phyloP scores from a whole-genome alignment of 2,113 vertebrate species.

The Malurus elegans region DNA sequence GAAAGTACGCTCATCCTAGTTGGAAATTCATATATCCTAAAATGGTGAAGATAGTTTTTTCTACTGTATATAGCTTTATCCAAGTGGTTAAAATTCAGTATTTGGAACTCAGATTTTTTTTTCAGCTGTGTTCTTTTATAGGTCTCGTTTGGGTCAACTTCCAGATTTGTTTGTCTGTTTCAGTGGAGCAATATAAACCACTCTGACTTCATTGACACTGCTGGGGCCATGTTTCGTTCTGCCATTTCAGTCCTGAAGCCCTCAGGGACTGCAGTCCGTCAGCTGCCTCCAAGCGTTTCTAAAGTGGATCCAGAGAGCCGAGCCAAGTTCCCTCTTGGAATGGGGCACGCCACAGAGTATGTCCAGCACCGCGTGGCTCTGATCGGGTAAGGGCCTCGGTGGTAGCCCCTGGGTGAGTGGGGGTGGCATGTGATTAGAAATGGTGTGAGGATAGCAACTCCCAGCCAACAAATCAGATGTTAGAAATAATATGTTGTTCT shows the following conservation, averaged over 20 bases:
- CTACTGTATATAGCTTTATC: neutral
- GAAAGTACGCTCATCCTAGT: neutral
- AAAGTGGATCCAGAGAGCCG: conserved; percentile 82
- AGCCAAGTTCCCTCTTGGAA: conserved; percentile 87
- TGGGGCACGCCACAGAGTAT: conserved; percentile 92
- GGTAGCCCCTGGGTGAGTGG: neutral
- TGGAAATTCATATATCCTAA: neutral
- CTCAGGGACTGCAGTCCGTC: conserved; percentile 82
- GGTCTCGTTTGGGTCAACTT: neutral
- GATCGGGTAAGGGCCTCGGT: conserved; percentile 80
- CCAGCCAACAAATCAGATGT: neutral
- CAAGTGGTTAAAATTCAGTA: neutral
- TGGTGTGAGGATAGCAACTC: fast-evolving
- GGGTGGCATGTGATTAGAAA: fast-evolving
- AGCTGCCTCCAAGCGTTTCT: conserved; percentile 92
- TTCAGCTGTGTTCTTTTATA: neutral
- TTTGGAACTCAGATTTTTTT: neutral
- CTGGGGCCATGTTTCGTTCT: conserved; percentile 81
- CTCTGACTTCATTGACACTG: conserved; percentile 86
- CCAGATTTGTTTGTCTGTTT: neutral
- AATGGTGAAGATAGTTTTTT: neutral
- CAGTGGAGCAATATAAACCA: conserved; percentile 97
- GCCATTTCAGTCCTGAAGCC: conserved; percentile 83
- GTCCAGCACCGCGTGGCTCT: conserved; percentile 88
- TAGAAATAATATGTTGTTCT: neutral